Base-by-base conservation (phyloP, 2,888 invertebrate genomes). In the Podabrus alpinus region DNA sequence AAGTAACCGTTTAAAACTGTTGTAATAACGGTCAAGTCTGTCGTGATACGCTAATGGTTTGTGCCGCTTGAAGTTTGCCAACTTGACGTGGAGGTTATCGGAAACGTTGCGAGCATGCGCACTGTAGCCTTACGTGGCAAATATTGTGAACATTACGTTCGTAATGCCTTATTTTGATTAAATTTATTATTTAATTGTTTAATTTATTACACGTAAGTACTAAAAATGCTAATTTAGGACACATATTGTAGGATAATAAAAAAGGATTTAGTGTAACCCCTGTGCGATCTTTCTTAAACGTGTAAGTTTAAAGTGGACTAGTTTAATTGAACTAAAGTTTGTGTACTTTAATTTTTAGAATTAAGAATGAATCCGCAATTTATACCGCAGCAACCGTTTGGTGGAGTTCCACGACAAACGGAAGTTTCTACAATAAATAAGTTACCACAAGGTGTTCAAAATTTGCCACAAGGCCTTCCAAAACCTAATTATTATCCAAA, bases 101-200 rank as follows among this genome's bases (percentile, higher is more conserved):
- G 16, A 60, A 24, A 25, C 16, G 16, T 15, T 60, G 9, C 9
- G 87, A 88, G 87, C 90, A 88, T 89, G 90, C 90, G 90, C 88
- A 86, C 82, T 88, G 83, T 85, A 84, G 85, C 89, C 89, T 90
- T 90, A 91, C 91, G 90, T 91, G 90, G 91, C 90, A 90, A 85
- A 81, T 79, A 80, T 82, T 80, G 80, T 81, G 76, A 80, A 80
- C 78, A 80, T 80, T 73, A 73, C 74, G 75, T 78, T 76, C 71
- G 80, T 80, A 71, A 81, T 81, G 80, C 73, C 79, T 82, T 81
- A 78, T 80, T 81, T 82, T 80, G 74, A 77, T 74, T 80, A 78
- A 81, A 29, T 67, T 24, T 68, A 64, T 29, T 62, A 66, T 25
- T 59, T 29, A 60, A 60, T 29, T 59, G 45, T 45, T 29, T n/a